These are phyloP conservation scores for Microdon myrmicae DNA, from an alignment of 2,888 invertebrate genomes.

Conservation along the genomic window DNA sequence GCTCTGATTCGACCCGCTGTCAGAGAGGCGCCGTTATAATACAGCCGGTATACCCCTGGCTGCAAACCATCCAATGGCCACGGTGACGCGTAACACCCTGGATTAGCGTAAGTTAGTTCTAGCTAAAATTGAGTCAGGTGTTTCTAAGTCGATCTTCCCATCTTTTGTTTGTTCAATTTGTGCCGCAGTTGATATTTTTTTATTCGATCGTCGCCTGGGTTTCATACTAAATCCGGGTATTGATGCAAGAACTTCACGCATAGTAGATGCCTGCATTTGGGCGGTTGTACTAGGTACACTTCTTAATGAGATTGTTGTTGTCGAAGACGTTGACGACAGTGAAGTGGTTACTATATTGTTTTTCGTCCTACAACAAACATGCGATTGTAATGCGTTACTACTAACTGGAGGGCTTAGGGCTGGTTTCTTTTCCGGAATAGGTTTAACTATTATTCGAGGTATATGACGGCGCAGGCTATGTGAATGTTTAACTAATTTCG, in stretches of 20 bases:
- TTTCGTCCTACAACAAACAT: slow-evolving; percentile 29
- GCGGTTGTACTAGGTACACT: slow-evolving; percentile 61
- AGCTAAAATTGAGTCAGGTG: slow-evolving; percentile 93
- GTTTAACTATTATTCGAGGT: slow-evolving; percentile 85
- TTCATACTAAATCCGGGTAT: slow-evolving; percentile 90
- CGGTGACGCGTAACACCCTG: too few species aligned
- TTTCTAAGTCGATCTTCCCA: slow-evolving; percentile 94
- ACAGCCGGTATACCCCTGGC: too few species aligned
- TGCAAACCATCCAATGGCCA: too few species aligned
- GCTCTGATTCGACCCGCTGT: too few species aligned
- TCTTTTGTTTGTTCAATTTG: slow-evolving; percentile 93
- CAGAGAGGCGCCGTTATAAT: too few species aligned
- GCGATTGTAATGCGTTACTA: slow-evolving; percentile 25
- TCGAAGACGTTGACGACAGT: slow-evolving; percentile 46
- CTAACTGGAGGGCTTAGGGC: slow-evolving; percentile 27
- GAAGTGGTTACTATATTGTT: slow-evolving; percentile 27
- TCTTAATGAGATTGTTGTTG: slow-evolving; percentile 60
- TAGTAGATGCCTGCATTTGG: slow-evolving; percentile 74
- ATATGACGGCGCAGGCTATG: slow-evolving; percentile 73
- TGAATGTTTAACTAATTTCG: slow-evolving; percentile 76
- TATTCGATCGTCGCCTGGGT: slow-evolving; percentile 77
- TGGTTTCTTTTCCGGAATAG: slow-evolving; percentile 71
- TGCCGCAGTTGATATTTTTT: slow-evolving; percentile 89
- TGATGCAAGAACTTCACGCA: slow-evolving; percentile 88
- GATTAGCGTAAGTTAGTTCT: too few species aligned